Percentiles rank a stretch among this genome's conserved stretches.
These are phyloP conservation scores for Archilochus colubris DNA, from an alignment of 2,113 vertebrate genomes.

Conservation along the genomic window DNA sequence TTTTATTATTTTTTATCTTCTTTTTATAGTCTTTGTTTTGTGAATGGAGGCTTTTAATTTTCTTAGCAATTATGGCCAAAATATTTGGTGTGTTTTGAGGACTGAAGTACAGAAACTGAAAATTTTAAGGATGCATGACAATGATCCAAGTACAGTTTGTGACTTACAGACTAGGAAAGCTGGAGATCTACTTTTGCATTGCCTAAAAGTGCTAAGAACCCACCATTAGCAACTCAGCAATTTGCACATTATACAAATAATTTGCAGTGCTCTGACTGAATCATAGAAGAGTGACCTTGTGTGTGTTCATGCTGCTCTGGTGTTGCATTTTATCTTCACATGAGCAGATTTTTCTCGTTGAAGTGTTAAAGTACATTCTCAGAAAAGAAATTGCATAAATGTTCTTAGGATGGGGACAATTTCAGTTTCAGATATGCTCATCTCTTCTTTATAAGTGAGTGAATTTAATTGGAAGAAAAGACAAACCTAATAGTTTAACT, in stretches of 20 bases:
- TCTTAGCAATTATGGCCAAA: neutral
- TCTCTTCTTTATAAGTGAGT: slow-evolving; percentile 9
- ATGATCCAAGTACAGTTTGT: neutral
- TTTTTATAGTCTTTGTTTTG: neutral
- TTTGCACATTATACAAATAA: slow-evolving; percentile 46
- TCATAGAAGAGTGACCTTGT: slow-evolving; percentile 38
- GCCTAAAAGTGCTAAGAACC: neutral
- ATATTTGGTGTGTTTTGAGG: neutral
- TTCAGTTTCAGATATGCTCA: neutral
- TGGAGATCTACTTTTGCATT: neutral
- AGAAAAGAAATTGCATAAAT: neutral
- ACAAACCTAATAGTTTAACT: slow-evolving; percentile 38
- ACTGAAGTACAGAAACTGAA: neutral
- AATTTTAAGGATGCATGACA: neutral
- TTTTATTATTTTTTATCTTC: no score
- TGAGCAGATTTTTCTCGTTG: slow-evolving; percentile 38
- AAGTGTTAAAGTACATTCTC: slow-evolving; percentile 29
- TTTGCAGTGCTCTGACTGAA: slow-evolving; percentile 12
- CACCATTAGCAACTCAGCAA: neutral
- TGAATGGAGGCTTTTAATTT: neutral
- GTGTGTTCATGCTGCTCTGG: neutral
- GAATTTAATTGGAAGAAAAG: slow-evolving; percentile 44
- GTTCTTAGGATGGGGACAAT: neutral
- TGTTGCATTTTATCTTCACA: slow-evolving; percentile 30
- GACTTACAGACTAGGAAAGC: neutral